Base-by-base conservation (phyloP, 2,888 invertebrate species). In the Smittia sp. region DNA sequence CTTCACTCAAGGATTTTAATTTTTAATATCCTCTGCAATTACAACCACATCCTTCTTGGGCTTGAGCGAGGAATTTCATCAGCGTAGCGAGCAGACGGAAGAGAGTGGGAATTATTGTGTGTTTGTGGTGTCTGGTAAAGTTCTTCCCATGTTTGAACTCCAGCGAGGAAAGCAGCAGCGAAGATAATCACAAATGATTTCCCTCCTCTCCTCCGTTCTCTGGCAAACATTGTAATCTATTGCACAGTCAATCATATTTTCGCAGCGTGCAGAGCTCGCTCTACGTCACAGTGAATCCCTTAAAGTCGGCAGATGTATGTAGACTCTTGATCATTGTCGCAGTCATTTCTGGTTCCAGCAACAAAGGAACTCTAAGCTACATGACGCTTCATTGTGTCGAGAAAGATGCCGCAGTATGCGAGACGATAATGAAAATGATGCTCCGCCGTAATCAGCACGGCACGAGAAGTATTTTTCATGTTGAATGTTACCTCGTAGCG, bases 11-110 rank as follows among this genome's bases (percentile, higher is more conserved):
- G n/a, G 2, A 46, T n/a, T 46, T 46, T 46, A 46, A 46, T 46
- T 13, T 46, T 46, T 46, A 46, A 46, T 46, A 46, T 46, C 46
- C 46, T 46, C 4, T n/a, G 46, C 46, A 46, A 46, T 46, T 46
- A 46, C 46, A 46, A 46, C 46, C 46, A 46, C 13, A 46, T 46
- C 46, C 46, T 32, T 46, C 46, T 46, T 46, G 4, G 46, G 46
- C 11, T 46, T 46, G 46, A 46, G n/a, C 4, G 15, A 46, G n/a
- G 15, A 46, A 46, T 46, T n/a, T 46, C n/a, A 46, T n/a, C 46
- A 46, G 3, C 2, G 46, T n/a, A 11, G 46, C 6, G 9, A 32
- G 32, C 32, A 46, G 46, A n/a, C 46, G 2, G 2, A 11, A n/a
- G 9, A 6, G 46, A 46, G 15, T n/a, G 46, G 46, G 15, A 46